Evolutionary conservation across 1,140 invertebrate genomes (phyloP).

Genomic region (Idris sp.): DNA sequence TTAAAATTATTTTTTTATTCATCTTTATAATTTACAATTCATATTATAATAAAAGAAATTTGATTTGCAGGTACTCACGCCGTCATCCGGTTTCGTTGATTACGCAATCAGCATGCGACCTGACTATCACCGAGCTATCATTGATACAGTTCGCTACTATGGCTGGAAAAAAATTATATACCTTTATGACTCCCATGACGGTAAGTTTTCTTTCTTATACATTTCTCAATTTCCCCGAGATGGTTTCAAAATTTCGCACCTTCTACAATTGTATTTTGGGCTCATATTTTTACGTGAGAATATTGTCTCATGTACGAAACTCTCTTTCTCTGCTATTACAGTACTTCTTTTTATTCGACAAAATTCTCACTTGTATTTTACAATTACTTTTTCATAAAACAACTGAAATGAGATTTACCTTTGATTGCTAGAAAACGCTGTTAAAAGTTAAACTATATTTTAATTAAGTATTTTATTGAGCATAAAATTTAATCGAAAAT

Average conservation of each 20-base stretch:
- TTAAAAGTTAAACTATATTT: too few species aligned
- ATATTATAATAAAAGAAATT: too few species aligned
- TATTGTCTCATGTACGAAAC: slow-evolving; percentile 61
- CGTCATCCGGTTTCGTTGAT: slow-evolving; percentile 90
- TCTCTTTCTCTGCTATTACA: slow-evolving; percentile 36
- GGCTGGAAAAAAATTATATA: slow-evolving; percentile 96
- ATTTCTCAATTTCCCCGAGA: slow-evolving; percentile 70
- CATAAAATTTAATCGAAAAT: too few species aligned
- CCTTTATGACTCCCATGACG: slow-evolving; percentile 96
- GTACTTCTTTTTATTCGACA: slow-evolving; percentile 3
- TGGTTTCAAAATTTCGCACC: slow-evolving; percentile 14
- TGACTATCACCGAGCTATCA: slow-evolving; percentile 95
- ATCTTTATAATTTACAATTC: too few species aligned
- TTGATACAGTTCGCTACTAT: slow-evolving; percentile 94
- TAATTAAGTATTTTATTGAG: too few species aligned
- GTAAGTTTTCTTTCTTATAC: slow-evolving; percentile 81
- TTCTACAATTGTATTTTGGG: slow-evolving; percentile 30
- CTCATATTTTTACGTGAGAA: slow-evolving; percentile 62
- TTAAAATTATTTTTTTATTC: too few species aligned
- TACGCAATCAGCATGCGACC: slow-evolving; percentile 95
- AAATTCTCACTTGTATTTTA: slow-evolving; percentile 16
- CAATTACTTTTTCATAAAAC: slow-evolving; percentile 3
- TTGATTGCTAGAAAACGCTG: too few species aligned
- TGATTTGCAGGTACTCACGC: slow-evolving; percentile 83
- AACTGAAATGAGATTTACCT: neutral